Conservation (phyloP, 2,888 invertebrate species). For the Catocala nupta region DNA sequence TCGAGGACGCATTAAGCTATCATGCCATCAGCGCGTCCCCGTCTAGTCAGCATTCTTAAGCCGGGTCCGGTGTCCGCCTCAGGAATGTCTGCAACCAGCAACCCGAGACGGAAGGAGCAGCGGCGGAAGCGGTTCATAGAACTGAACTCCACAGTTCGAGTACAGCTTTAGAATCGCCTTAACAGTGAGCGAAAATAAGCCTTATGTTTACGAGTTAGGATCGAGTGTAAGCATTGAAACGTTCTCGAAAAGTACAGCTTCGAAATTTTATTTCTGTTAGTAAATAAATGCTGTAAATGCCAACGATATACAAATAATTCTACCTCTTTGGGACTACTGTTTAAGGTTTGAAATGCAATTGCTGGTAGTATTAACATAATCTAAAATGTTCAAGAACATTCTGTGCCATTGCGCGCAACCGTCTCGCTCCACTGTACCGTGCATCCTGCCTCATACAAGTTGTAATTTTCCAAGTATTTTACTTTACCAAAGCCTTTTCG, state of each 20-base stretch:
- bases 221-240: slow-evolving; percentile 34
- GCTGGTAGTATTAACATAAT: slow-evolving; percentile 34
- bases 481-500: slow-evolving; percentile 56
- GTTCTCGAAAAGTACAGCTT: slow-evolving; percentile 50
- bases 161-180: slow-evolving; percentile 54
- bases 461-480: slow-evolving; percentile 75
- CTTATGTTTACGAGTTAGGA: slow-evolving; percentile 42
- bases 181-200: slow-evolving; percentile 37
- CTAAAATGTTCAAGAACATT: slow-evolving; percentile 62
- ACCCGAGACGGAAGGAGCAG: slow-evolving; percentile 85
- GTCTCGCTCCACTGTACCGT: slow-evolving; percentile 85
- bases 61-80: slow-evolving; percentile 76
- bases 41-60: slow-evolving; percentile 81
- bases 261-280: slow-evolving; percentile 59
- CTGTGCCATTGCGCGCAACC: slow-evolving; percentile 79
- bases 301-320: slow-evolving; percentile 22
- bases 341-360: slow-evolving; percentile 48
- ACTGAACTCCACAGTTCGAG: slow-evolving; percentile 52
- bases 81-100: slow-evolving; percentile 82
- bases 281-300: slow-evolving; percentile 48
- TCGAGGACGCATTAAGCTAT: slow-evolving; percentile 78
- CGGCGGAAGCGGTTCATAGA: slow-evolving; percentile 86
- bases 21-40: slow-evolving; percentile 71
- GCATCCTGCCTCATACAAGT: slow-evolving; percentile 80
- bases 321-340: slow-evolving; percentile 8